These are phyloP conservation scores for Sisyra terminalis DNA, from an alignment of 2,888 invertebrate species.

Conservation along the genomic window DNA sequence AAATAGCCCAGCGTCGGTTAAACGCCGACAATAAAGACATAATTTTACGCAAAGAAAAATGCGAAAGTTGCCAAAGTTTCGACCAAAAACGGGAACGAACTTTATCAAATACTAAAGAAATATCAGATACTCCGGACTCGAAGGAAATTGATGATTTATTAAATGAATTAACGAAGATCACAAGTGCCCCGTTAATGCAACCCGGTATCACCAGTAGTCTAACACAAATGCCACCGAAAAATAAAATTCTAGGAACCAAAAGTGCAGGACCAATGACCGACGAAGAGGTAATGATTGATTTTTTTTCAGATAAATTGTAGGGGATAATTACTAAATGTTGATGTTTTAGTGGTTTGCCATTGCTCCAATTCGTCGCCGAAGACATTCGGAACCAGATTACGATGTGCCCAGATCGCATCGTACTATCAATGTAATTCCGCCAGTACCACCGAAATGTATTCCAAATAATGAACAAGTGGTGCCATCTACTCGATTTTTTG, in stretches of 20 bases:
- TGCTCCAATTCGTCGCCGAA: conserved; percentile 19
- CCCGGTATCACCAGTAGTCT: conserved; percentile 25
- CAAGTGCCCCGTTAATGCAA: conserved; percentile 24
- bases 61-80: conserved; percentile 4
- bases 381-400: conserved; percentile 28
- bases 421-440: conserved; percentile 17
- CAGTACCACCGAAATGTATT: conserved; percentile 12
- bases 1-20: conserved; percentile 9
- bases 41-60: conserved; percentile 11
- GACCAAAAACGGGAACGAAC: conserved; percentile 3
- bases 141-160: conserved; percentile 23
- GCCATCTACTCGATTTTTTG: conserved; percentile 24
- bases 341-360: conserved; percentile 21
- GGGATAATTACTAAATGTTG: not conserved
- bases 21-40: conserved; percentile 2
- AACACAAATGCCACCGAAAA: conserved; percentile 11
- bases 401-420: conserved; percentile 30
- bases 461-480: conserved; percentile 15
- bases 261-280: conserved; percentile 16
- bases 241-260: not conserved
- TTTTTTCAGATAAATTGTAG: not conserved
- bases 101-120: not conserved
- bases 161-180: conserved; percentile 25
- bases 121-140: conserved; percentile 12
- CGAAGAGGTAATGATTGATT: conserved; percentile 19